phyloP scores from a whole-genome alignment of 2,113 vertebrate species.

The Rousettus leschenaultii region DNA sequence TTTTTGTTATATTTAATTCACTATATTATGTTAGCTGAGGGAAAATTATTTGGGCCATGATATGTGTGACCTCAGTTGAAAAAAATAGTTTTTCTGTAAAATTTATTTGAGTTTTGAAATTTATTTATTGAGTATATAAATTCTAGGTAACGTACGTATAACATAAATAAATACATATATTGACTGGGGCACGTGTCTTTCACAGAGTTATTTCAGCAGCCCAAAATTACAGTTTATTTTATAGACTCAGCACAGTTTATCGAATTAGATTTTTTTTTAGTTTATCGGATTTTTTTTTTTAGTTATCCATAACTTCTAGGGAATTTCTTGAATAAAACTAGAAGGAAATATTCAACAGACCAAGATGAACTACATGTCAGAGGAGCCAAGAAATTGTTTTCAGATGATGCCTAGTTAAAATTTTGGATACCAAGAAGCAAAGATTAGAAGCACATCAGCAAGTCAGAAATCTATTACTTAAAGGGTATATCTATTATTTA shows the following conservation, averaged over 20 bases:
- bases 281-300: slow-evolving; percentile 3
- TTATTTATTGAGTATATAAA: no score
- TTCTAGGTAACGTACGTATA: background rate
- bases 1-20: background rate
- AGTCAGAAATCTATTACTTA: background rate
- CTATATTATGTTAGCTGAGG: background rate
- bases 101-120: background rate
- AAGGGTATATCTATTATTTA: background rate
- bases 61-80: no score
- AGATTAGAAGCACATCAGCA: background rate
- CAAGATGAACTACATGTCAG: background rate
- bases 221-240: slow-evolving; percentile 17
- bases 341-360: background rate
- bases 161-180: background rate
- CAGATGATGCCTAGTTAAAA: background rate
- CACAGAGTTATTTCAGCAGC: background rate
- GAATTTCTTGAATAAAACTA: background rate
- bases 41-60: background rate
- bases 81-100: background rate
- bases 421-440: background rate
- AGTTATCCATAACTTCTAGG: background rate
- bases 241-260: background rate
- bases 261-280: slow-evolving; percentile 21
- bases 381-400: background rate
- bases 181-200: background rate